Base-by-base conservation (phyloP, 1,140 invertebrate species). In the Trichoplusia ni region DNA sequence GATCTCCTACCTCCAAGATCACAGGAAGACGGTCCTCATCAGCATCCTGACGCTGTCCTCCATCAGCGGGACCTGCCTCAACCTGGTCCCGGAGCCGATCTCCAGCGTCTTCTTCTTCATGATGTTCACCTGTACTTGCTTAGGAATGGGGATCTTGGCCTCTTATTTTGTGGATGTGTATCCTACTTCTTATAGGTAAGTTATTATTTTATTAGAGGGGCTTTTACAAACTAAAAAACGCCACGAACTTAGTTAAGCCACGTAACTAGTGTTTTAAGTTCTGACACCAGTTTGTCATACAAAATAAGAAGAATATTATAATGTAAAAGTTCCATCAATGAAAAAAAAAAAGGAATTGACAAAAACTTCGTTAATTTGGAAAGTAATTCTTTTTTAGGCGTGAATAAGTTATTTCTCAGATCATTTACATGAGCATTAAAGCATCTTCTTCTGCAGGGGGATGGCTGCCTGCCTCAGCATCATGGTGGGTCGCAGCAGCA, bases 141-240 rank as follows among this genome's bases (percentile, higher is more conserved):
- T 89, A 0, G 78, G 75, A 0, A 89, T 89, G 81, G 88, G 88
- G 0, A 88, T 90, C 1, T 4, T 90, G 51, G 84, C 88, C 0
- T 83, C 86, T 1, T 90, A 82, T 59, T 89, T 88, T 46, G 86
- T 90, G 33, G 86, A 90, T 59, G 60, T 87, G 18, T 89, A 87
- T 58, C 88, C 88, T 2, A 87, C 88, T 5, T 84, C 82, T 58
- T 81, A 80, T 31, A 86, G 86, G 86, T 86, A 25, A 78, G 77
- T 72, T 8, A 8, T 21, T 14, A 46, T 44, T 40, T 37, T 23
- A n/a, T 46, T 29, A n/a, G 11, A 44, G 4, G 40, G 2, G n/a
- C 3, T 40, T 40, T 40, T 2, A 18, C 6, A 1, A 16, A 4
- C 3, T 4, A 3, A 3, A 16, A 4, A 11, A 40, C 6, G 4